Evolutionary conservation across 2,888 invertebrate genomes (phyloP).

Genomic region (Mesoligia furuncula): DNA sequence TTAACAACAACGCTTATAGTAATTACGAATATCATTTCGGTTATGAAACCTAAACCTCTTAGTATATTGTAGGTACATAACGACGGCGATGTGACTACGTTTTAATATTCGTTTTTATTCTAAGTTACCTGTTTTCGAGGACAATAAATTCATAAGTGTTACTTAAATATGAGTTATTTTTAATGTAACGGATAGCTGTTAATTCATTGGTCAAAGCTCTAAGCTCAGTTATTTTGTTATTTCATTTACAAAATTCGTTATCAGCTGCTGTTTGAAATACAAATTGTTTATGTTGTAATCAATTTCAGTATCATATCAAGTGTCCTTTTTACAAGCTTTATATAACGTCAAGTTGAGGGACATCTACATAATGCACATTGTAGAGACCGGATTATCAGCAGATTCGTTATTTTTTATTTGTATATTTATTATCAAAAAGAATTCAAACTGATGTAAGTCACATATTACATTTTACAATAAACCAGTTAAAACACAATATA

Average conservation of each 20-base stretch:
- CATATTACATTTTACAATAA: conserved; percentile 1
- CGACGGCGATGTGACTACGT: conserved; percentile 72
- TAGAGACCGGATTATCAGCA: conserved; percentile 32
- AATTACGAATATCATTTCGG: conserved; percentile 77
- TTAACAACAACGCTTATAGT: conserved; percentile 84
- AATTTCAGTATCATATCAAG: not conserved
- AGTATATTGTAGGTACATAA: conserved; percentile 70
- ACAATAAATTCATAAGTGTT: conserved; percentile 71
- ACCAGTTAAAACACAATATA: conserved; percentile 17
- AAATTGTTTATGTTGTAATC: conserved; percentile 11
- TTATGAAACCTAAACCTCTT: conserved; percentile 75
- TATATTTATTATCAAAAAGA: not conserved
- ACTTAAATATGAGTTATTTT: conserved; percentile 58
- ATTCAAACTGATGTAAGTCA: not conserved
- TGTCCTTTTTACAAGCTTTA: conserved; percentile 1
- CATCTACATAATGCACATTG: conserved; percentile 5
- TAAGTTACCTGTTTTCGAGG: conserved; percentile 82
- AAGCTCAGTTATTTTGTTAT: conserved; percentile 68
- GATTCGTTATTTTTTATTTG: not conserved
- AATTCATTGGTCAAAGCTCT: conserved; percentile 74
- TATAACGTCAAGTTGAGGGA: not conserved
- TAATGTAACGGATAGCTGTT: conserved; percentile 67
- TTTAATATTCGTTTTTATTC: conserved; percentile 73
- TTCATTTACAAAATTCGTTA: conserved; percentile 39
- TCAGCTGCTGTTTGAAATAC: conserved; percentile 11